Percentiles rank a stretch among this genome's conserved stretches.
Conservation (phyloP, 2,888 invertebrate genomes). For the Euzetes globulus region DNA sequence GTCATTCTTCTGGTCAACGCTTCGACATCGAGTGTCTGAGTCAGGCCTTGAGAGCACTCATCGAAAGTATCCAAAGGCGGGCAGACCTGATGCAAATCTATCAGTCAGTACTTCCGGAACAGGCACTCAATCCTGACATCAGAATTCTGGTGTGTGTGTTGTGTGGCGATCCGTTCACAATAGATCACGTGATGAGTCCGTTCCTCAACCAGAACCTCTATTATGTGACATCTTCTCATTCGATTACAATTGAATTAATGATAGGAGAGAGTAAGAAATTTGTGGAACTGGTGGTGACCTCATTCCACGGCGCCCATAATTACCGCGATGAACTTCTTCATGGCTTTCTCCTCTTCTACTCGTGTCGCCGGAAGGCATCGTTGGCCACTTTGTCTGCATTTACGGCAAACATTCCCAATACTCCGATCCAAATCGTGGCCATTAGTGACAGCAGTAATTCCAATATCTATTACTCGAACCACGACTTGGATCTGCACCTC, state of each 20-base stretch:
- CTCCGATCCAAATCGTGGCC: constrained; percentile 86
- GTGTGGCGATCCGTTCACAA: constrained; percentile 87
- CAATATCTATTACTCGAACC: constrained; percentile 33
- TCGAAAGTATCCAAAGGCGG: constrained; percentile 68
- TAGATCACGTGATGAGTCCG: constrained; percentile 76
- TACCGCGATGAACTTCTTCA: constrained; percentile 86
- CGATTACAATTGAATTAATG: constrained; percentile 83
- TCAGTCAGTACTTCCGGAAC: constrained; percentile 56
- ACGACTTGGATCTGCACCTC: constrained; percentile 49
- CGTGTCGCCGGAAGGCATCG: constrained; percentile 8
- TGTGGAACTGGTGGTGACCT: constrained; percentile 46
- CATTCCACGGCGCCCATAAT: constrained; percentile 72
- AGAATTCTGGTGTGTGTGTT: constrained; percentile 90
- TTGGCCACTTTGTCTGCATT: constrained; percentile 61
- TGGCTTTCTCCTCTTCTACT: constrained; percentile 84
- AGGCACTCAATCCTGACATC: constrained; percentile 68
- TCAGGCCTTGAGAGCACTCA: constrained; percentile 61
- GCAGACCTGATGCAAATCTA: constrained; percentile 65
- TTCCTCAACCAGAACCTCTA: constrained; percentile 72
- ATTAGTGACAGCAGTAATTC: constrained; percentile 64
- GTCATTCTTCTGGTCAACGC: constrained; percentile 24
- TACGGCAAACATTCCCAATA: constrained; percentile 82
- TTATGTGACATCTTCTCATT: constrained; percentile 67
- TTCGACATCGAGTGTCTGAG: constrained; percentile 26
- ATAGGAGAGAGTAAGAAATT: constrained; percentile 80